Percentiles rank a stretch among this genome's conserved stretches.
These are phyloP conservation scores for Sprattus sprattus DNA, from an alignment of 2,113 vertebrate species.

Conservation along the genomic window DNA sequence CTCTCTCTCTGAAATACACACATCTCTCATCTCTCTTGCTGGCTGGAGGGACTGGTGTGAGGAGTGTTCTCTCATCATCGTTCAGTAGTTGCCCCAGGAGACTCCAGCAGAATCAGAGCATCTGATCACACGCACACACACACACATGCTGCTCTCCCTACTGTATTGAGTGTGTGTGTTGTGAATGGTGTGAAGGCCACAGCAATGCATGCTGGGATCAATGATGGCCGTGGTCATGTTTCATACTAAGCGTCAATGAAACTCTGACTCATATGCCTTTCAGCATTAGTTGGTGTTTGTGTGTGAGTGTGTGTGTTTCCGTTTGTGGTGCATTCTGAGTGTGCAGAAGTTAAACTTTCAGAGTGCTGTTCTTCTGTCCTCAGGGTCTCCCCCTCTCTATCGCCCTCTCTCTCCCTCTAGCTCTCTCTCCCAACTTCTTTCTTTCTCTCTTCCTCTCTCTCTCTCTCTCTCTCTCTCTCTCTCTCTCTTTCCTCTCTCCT, in stretches of 20 bases:
- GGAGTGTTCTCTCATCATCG: no score
- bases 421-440: no score
- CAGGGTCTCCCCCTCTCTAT: slow-evolving; percentile 32
- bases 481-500: slow-evolving; percentile 41
- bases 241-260: slow-evolving; percentile 27
- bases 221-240: slow-evolving; percentile 22
- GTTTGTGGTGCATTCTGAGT: slow-evolving; percentile 5
- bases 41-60: no score
- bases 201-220: slow-evolving; percentile 16
- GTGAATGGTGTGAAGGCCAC: no score
- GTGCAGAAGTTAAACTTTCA: slow-evolving; percentile 26
- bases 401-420: slow-evolving; percentile 48
- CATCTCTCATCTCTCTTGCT: no score
- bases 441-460: not conserved
- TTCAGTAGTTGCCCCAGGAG: no score
- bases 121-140: no score
- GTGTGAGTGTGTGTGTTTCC: slow-evolving; percentile 23
- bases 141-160: no score
- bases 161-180: no score
- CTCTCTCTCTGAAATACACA: not conserved
- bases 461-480: slow-evolving; percentile 31
- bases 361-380: slow-evolving; percentile 16
- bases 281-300: not conserved
- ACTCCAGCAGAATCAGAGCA: no score
- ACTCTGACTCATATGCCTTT: slow-evolving; percentile 23